Percentiles rank a stretch among this genome's conserved stretches.
phyloP scores from a whole-genome alignment of 2,113 vertebrate species.

The Sarotherodon lohbergeri region DNA sequence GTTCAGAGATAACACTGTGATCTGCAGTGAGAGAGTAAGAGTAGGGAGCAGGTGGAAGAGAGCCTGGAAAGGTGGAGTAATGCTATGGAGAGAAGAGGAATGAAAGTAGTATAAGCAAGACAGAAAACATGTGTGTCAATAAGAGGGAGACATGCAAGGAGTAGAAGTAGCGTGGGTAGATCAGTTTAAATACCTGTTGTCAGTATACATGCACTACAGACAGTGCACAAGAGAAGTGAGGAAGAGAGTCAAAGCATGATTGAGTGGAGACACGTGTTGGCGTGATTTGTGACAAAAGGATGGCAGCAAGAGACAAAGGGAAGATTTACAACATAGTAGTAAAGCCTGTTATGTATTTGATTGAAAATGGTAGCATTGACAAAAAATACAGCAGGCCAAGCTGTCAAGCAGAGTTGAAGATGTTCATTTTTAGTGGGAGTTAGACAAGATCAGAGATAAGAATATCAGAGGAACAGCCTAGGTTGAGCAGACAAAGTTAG shows the following conservation, averaged over 20 bases:
- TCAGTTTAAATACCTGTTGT: not conserved
- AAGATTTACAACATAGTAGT: not conserved
- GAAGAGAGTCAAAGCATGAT: not conserved
- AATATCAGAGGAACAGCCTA: not conserved
- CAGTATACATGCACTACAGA: not conserved
- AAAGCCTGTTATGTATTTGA: not conserved
- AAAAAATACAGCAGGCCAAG: not conserved
- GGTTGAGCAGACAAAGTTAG: not conserved
- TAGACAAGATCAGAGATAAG: not conserved
- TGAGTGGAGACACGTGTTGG: not conserved
- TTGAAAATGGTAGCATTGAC: not conserved
- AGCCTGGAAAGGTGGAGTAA: not conserved
- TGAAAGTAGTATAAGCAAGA: not conserved
- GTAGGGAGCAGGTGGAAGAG: not conserved
- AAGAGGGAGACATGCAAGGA: not conserved
- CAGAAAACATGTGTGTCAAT: not conserved
- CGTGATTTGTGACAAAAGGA: not conserved
- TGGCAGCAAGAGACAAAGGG: not conserved
- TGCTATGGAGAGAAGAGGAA: not conserved
- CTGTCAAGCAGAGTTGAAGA: not conserved
- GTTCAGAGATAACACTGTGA: not conserved
- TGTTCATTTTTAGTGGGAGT: not conserved
- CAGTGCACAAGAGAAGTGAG: not conserved
- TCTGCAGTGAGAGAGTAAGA: not conserved
- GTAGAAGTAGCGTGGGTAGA: not conserved